These are phyloP conservation scores for Brevimyrus niger DNA, from an alignment of 2,113 vertebrate species.

Conservation along the genomic window DNA sequence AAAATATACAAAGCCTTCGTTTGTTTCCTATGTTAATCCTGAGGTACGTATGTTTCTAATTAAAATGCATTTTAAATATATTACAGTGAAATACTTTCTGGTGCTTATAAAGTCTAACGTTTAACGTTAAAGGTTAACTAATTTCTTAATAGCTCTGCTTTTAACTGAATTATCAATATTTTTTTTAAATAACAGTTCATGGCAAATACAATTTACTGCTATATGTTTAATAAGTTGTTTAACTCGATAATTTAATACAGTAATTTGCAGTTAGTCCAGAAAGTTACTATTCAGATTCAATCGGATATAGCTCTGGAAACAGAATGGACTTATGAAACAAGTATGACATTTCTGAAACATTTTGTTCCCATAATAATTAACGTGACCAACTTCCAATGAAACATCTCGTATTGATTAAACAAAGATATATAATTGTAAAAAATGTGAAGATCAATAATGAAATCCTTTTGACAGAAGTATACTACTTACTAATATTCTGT, in stretches of 20 bases:
- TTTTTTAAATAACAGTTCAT: neutral
- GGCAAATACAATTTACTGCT: neutral
- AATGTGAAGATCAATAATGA: neutral
- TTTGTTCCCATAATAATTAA: neutral
- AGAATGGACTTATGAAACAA: neutral
- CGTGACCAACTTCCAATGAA: neutral
- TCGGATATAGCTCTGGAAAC: neutral
- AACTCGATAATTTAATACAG: neutral
- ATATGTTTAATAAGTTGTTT: neutral
- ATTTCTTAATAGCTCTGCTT: neutral
- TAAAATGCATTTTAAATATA: neutral
- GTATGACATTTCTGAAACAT: neutral
- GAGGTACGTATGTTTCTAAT: constrained; percentile 55
- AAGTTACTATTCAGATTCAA: neutral
- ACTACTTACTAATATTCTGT: neutral
- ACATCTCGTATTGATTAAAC: neutral
- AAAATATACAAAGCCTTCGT: constrained; percentile 63
- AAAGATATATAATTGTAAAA: neutral
- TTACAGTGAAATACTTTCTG: neutral
- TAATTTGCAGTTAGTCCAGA: neutral
- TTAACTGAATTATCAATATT: neutral
- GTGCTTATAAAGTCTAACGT: neutral
- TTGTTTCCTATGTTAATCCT: constrained; percentile 73
- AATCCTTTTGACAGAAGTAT: neutral
- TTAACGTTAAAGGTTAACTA: neutral